A percentile compares a stretch with the other conserved stretches of the same genome.
Evolutionary conservation across 2,113 vertebrate species (phyloP).

Genomic region (Regulus satrapa): DNA sequence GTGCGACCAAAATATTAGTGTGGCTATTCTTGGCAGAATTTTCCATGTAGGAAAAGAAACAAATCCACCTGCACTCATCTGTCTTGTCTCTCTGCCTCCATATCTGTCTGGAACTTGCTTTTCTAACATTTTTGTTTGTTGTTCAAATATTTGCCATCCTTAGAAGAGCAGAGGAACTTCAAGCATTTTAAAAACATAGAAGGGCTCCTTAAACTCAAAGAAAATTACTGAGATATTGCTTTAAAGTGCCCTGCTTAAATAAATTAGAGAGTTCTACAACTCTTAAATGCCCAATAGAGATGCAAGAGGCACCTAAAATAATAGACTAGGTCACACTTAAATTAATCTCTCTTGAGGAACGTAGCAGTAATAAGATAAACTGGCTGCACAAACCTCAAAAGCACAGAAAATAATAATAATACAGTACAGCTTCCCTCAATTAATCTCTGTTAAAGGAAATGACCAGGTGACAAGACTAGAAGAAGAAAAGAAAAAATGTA

Average conservation of each 20-base stretch:
- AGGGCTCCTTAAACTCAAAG: constrained; percentile 61
- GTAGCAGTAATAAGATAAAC: constrained; percentile 62
- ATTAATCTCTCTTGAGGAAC: constrained; percentile 67
- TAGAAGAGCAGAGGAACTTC: constrained; percentile 60
- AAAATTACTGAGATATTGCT: constrained; percentile 59
- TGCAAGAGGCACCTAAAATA: constrained; percentile 59
- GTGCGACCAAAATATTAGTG: neutral
- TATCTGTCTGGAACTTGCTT: neutral
- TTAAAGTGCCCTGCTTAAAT: constrained; percentile 68
- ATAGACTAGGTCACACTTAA: constrained; percentile 74
- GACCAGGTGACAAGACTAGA: constrained; percentile 54
- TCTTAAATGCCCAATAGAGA: constrained; percentile 64
- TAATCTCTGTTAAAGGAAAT: constrained; percentile 55
- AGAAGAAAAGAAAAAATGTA: constrained; percentile 50
- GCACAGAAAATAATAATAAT: constrained; percentile 33
- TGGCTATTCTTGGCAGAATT: neutral
- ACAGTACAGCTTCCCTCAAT: constrained; percentile 4
- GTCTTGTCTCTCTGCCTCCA: neutral
- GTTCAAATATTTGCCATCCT: constrained; percentile 70
- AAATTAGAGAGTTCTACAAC: constrained; percentile 75
- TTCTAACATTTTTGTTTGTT: constrained; percentile 32
- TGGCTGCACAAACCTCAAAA: constrained; percentile 46
- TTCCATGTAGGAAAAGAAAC: neutral
- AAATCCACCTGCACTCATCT: neutral
- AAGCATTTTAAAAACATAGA: constrained; percentile 67